Conservation (phyloP, 2,888 invertebrate genomes). For the Augiades crinisus region DNA sequence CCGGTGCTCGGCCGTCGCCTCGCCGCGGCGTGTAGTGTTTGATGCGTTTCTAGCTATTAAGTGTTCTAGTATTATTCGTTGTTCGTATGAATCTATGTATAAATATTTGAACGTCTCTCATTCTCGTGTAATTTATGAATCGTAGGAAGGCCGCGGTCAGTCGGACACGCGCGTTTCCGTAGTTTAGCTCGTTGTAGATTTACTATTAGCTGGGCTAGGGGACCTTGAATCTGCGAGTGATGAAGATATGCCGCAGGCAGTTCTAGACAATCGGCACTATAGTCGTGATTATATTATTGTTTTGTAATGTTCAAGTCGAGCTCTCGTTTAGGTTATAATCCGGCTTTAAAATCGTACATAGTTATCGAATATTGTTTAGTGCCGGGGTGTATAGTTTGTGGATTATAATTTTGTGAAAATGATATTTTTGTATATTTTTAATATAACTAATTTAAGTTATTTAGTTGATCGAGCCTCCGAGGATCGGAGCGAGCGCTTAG, state of each 20-base stretch:
- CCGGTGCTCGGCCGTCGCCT: constrained; percentile 48
- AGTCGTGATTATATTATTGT: constrained; percentile 76
- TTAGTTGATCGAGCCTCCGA: constrained; percentile 62
- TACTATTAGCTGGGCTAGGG: constrained; percentile 81
- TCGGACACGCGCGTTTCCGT: constrained; percentile 63
- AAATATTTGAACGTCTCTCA: constrained; percentile 81
- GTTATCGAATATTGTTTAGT: constrained; percentile 74
- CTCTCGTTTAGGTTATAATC: constrained; percentile 77
- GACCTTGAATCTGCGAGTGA: constrained; percentile 77
- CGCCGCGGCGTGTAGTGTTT: constrained; percentile 66
- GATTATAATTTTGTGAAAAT: constrained; percentile 79
- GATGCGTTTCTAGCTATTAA: constrained; percentile 69
- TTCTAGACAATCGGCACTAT: constrained; percentile 81
- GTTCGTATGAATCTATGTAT: constrained; percentile 81
- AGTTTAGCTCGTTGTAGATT: constrained; percentile 78
- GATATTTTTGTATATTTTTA: constrained; percentile 81
- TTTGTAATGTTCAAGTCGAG: constrained; percentile 74
- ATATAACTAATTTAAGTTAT: constrained; percentile 76
- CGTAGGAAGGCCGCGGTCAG: constrained; percentile 65
- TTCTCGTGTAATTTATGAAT: constrained; percentile 79
- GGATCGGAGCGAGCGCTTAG: constrained; percentile 51
- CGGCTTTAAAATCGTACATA: constrained; percentile 77
- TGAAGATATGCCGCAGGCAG: constrained; percentile 73
- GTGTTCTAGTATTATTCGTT: constrained; percentile 81
- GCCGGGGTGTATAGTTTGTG: constrained; percentile 78